A percentile compares a stretch with the other conserved stretches of the same genome.
Evolutionary conservation across 2,113 vertebrate species (phyloP).

Genomic region (Sphaerodactylus townsendi): DNA sequence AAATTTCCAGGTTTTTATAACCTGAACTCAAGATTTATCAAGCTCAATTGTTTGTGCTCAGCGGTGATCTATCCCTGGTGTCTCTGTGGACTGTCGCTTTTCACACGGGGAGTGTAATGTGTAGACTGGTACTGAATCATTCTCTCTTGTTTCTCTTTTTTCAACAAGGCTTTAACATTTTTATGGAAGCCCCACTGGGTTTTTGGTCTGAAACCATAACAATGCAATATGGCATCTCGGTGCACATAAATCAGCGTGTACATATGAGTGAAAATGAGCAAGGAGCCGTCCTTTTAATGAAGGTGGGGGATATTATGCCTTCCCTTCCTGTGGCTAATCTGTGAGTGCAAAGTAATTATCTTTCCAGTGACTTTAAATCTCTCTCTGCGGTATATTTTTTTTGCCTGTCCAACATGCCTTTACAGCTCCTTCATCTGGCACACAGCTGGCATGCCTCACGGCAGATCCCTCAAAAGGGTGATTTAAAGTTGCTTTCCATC

Average conservation of each 20-base stretch:
- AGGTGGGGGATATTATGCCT: conserved; percentile 45
- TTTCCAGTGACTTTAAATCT: conserved; percentile 71
- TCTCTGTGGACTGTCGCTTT: background rate
- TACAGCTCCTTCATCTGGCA: conserved; percentile 71
- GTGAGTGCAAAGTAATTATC: conserved; percentile 70
- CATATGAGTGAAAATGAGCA: conserved; percentile 29
- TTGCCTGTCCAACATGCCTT: conserved; percentile 63
- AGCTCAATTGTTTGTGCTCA: no score
- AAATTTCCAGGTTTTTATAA: no score
- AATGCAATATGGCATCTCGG: conserved; percentile 54
- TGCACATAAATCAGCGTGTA: conserved; percentile 17
- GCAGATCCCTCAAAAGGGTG: conserved; percentile 67
- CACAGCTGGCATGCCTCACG: conserved; percentile 69
- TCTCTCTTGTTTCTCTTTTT: background rate
- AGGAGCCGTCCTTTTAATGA: conserved; percentile 42
- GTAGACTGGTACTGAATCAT: background rate
- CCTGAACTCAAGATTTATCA: no score
- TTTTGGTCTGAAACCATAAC: conserved; percentile 24
- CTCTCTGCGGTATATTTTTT: conserved; percentile 66
- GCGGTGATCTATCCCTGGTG: no score
- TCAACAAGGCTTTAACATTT: conserved; percentile 11
- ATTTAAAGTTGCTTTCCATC: conserved; percentile 74
- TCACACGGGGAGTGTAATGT: background rate
- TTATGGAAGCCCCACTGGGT: background rate
- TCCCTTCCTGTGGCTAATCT: conserved; percentile 54